Conservation (phyloP, 2,888 invertebrate genomes). For the Lymantria dispar region DNA sequence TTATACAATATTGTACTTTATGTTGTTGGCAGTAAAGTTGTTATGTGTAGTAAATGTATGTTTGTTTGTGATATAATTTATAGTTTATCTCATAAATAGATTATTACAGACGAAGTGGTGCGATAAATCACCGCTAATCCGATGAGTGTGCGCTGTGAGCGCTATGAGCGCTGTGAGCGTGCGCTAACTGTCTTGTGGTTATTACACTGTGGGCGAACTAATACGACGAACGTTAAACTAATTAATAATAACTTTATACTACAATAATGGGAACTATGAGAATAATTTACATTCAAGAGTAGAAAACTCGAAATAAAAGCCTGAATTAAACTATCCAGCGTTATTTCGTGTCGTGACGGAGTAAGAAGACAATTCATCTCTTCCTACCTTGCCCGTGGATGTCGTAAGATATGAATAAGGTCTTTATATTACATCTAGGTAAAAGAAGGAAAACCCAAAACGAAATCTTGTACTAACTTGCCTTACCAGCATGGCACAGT, state of each 20-base stretch:
- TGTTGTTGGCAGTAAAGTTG: constrained; percentile 2
- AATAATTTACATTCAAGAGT: no score
- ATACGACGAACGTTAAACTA: constrained; percentile 20
- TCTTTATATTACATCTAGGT: no score
- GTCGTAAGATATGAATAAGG: no score
- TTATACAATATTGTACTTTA: constrained; percentile 18
- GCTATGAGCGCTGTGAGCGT: no score
- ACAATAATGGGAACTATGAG: constrained; percentile 8
- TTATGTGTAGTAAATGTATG: background rate
- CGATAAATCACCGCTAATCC: constrained; percentile 67
- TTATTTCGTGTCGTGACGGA: no score
- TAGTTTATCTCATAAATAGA: constrained; percentile 74
- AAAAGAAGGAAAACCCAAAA: no score
- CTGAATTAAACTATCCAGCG: no score
- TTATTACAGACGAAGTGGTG: constrained; percentile 63
- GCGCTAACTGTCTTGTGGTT: constrained; percentile 34
- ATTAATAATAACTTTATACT: constrained; percentile 20
- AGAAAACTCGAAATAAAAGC: no score
- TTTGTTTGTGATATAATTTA: constrained; percentile 59
- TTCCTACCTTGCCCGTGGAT: no score
- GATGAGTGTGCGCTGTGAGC: constrained; percentile 51
- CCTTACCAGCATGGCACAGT: no score
- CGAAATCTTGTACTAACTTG: no score
- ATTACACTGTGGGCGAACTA: constrained; percentile 45
- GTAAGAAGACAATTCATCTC: no score